These are phyloP conservation scores for Argyresthia albistria DNA, from an alignment of 2,888 invertebrate genomes.

Conservation along the genomic window DNA sequence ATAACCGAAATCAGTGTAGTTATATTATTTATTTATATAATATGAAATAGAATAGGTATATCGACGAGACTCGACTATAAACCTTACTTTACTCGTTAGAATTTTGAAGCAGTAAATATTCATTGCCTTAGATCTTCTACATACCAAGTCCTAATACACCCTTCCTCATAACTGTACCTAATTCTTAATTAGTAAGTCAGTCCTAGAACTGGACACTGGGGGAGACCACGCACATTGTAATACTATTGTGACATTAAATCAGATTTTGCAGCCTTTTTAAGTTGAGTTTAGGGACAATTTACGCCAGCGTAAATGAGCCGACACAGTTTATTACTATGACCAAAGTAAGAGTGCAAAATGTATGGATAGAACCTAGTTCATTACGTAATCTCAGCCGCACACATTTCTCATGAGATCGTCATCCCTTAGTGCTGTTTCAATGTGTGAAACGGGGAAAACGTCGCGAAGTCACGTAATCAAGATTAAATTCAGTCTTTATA, in stretches of 20 bases:
- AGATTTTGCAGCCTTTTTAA: no score
- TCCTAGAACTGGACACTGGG: conserved; percentile 25
- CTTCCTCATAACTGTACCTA: conserved; percentile 25
- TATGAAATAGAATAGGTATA: conserved; percentile 15
- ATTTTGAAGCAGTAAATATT: conserved; percentile 3
- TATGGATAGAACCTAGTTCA: no score
- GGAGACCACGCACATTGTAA: neutral
- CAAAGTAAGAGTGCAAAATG: no score
- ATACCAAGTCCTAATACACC: conserved; percentile 14
- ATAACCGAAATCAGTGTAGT: conserved; percentile 7
- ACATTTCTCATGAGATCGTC: no score
- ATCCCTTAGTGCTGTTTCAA: no score
- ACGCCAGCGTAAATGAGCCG: conserved; percentile 1
- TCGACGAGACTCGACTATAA: conserved; percentile 3
- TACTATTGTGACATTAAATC: no score
- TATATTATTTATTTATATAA: neutral
- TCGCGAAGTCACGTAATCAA: no score
- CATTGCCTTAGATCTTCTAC: neutral
- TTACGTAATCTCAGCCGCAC: no score
- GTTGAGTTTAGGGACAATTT: neutral
- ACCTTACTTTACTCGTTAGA: neutral
- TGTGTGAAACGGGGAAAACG: no score
- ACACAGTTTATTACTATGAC: neutral
- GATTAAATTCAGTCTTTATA: no score
- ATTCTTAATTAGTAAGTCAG: conserved; percentile 36